These are phyloP conservation scores for Cyclargus thomasi DNA, from an alignment of 1,140 invertebrate species.

Conservation along the genomic window DNA sequence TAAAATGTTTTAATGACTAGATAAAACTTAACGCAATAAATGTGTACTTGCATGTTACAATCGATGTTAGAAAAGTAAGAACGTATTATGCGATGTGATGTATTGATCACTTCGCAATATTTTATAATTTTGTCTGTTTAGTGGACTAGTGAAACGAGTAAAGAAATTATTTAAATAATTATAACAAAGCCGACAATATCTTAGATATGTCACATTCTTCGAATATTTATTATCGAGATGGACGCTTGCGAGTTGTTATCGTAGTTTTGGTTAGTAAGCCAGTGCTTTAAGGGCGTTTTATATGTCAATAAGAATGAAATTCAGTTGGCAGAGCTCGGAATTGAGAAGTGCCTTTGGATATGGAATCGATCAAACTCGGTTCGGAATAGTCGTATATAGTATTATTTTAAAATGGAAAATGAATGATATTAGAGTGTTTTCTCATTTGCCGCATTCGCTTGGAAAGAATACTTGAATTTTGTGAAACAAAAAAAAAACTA, in stretches of 20 bases:
- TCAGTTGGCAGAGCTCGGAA: constrained; percentile 14
- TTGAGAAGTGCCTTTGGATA: constrained; percentile 35
- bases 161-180: not conserved
- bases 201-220: not conserved
- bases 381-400: constrained; percentile 28
- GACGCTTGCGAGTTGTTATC: not conserved
- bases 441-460: not conserved
- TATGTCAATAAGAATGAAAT: constrained; percentile 8
- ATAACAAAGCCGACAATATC: not conserved
- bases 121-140: not conserved
- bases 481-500: too few species aligned
- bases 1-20: not conserved
- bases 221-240: not conserved
- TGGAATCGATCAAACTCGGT: constrained; percentile 25
- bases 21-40: not conserved
- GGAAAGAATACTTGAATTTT: not conserved
- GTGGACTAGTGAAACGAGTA: not conserved
- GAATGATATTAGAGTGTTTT: constrained; percentile 7
- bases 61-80: constrained; percentile 1
- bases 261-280: constrained; percentile 23
- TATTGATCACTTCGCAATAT: not conserved
- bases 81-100: not conserved
- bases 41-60: not conserved
- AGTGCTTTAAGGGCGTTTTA: constrained; percentile 32
- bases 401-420: constrained; percentile 27